phyloP scores from a whole-genome alignment of 2,113 vertebrate genomes.

The Poeciliopsis turrubarensis region DNA sequence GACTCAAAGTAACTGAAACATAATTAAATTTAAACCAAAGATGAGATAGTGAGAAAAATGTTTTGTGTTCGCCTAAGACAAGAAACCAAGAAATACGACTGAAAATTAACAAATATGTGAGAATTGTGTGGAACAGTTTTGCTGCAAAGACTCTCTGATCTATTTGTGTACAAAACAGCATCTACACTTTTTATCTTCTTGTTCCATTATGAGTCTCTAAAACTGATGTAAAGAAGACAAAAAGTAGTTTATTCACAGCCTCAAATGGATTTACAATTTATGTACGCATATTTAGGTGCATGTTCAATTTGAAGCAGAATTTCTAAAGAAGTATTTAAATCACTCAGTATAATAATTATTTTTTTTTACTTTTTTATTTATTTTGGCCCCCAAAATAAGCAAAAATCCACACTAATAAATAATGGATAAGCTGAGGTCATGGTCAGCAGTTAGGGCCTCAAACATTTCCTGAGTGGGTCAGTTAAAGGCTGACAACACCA shows the following conservation, averaged over 20 bases:
- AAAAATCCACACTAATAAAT: conserved; percentile 16
- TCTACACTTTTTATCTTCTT: not conserved
- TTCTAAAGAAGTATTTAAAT: not conserved
- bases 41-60: not conserved
- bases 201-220: not conserved
- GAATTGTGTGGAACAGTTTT: no score
- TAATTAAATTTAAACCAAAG: not conserved
- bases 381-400: conserved; percentile 7
- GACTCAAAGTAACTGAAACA: not conserved
- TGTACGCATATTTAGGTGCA: not conserved
- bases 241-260: no score
- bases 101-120: no score
- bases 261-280: no score
- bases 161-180: not conserved
- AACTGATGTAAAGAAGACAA: not conserved
- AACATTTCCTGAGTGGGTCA: conserved; percentile 16
- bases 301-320: not conserved
- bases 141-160: not conserved
- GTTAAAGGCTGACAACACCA: conserved; percentile 1
- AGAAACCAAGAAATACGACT: not conserved
- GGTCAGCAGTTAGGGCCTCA: not conserved
- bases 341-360: not conserved
- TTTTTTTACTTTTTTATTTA: not conserved
- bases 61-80: not conserved
- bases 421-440: conserved; percentile 2